A percentile compares a stretch with the other conserved stretches of the same genome.
phyloP scores from a whole-genome alignment of 2,113 vertebrate genomes.

The Axis porcinus region DNA sequence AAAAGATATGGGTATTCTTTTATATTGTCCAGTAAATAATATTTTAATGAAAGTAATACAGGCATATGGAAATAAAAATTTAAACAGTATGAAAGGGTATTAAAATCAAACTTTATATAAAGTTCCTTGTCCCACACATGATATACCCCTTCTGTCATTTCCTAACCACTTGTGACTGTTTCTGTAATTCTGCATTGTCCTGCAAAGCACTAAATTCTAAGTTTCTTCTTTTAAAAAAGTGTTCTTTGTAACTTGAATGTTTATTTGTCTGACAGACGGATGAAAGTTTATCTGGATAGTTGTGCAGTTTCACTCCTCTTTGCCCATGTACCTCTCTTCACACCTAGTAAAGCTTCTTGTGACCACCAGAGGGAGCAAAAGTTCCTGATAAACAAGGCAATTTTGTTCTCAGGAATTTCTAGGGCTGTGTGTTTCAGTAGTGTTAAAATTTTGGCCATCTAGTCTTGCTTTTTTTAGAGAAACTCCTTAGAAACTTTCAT shows the following conservation, averaged over 20 bases:
- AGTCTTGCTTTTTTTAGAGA: not conserved
- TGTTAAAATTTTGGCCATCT: not conserved
- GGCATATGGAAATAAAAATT: not conserved
- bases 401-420: constrained; percentile 4
- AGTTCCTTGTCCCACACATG: not conserved
- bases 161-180: not conserved
- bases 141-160: not conserved
- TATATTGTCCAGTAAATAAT: not conserved
- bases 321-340: not conserved
- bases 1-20: not conserved
- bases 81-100: not conserved
- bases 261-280: not conserved
- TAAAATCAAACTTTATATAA: not conserved
- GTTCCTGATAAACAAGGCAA: constrained; percentile 56
- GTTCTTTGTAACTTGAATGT: not conserved
- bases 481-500: not conserved
- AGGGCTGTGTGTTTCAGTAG: not conserved
- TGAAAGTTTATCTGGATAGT: not conserved
- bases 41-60: not conserved
- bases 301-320: not conserved
- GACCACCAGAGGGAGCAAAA: constrained; percentile 81
- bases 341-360: not conserved
- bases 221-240: constrained; percentile 5
- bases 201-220: not conserved
- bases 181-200: not conserved